Evolutionary conservation across 2,113 vertebrate genomes (phyloP), one percentile per base, ranked within the genome.

Genomic region (Oncorhynchus mykiss): DNA sequence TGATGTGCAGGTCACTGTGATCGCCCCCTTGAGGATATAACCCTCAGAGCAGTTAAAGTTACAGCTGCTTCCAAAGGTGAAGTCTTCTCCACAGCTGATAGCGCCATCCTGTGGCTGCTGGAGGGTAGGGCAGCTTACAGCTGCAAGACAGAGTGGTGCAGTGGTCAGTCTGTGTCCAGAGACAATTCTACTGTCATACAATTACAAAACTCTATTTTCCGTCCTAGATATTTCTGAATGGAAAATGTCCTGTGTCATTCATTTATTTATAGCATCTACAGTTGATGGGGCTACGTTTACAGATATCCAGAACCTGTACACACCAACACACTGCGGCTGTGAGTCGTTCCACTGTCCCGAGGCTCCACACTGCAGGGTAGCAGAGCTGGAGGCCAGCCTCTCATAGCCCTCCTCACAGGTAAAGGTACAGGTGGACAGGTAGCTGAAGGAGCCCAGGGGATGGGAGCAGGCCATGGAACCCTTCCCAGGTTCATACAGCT

Each of bases 81-180:
- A 94, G 27, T 94, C 90, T 1, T 75, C 81, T 20, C 75, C 90
- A 86, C 96, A 97, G 85, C 3, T 6, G 60, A 93, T 31, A 0
- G 29, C 8, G 5, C 92, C 93, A 13, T 88, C 86, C 16, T 87
- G 77, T 4, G 86, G 82, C 8, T 67, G 29, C 5, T 29, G 54
- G 20, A 89, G 75, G 3, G 65, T 45, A 0, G 81, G 83, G 22
- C 93, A 92, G 22, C 77, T 86, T 34, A 91, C 81, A 67, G 86
- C 93, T 93, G 78, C 48, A 85, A 70, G 34, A 60, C 12, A 80
- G 25, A 77, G 22, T 34, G 73, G 11, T 29, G 71, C 74, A 82
- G 24, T 4, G 24, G 16, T 27, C 14, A 25, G 48, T 1, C 22
- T 71, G 67, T 73, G 24, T 68, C n/a, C 65, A 29, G 65, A 29